Base-by-base conservation (phyloP, 2,888 invertebrate genomes). In the Melinaea menophilus region DNA sequence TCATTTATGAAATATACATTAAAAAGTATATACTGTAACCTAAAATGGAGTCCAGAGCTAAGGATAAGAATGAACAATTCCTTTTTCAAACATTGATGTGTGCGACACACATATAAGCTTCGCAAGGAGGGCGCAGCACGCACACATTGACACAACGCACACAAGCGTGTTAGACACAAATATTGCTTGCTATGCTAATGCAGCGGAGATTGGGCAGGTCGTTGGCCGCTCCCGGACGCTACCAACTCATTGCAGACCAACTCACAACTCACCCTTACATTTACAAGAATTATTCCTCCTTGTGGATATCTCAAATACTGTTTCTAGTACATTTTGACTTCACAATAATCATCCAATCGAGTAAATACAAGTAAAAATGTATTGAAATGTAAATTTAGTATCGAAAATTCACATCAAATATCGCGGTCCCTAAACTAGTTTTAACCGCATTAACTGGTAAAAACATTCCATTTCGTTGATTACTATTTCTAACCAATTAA, bases 141-240 rank as follows among this genome's bases (percentile, higher is more conserved):
- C 71, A 69, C 70, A 73, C 72, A 63, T 5, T 5, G 56, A 33
- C 37, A 35, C 11, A 48, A 63, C 72, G 58, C 71, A 69, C 76
- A 72, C 86, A 79, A 77, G 78, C 79, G 60, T 55, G 54, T 79
- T 84, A 86, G 83, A 84, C 84, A 84, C 81, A 84, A 86, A 88
- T 88, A 88, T 89, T 88, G 90, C 88, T 86, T 83, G 90, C 90
- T 86, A 90, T 90, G 91, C 90, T 90, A 91, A 91, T 91, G 91
- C 90, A 83, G 82, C 84, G 84, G 90, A 90, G 91, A 91, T 91
- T 90, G 91, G 91, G 87, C 86, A 90, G 91, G 91, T 91, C 91
- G 86, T 82, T 90, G 91, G 82, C 90, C 91, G 84, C 80, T 86
- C 89, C 88, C 90, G 88, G 89, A 89, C 88, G 85, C 84, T 80